Evolutionary conservation across 2,888 invertebrate genomes (phyloP).

Genomic region (Hyles lineata): DNA sequence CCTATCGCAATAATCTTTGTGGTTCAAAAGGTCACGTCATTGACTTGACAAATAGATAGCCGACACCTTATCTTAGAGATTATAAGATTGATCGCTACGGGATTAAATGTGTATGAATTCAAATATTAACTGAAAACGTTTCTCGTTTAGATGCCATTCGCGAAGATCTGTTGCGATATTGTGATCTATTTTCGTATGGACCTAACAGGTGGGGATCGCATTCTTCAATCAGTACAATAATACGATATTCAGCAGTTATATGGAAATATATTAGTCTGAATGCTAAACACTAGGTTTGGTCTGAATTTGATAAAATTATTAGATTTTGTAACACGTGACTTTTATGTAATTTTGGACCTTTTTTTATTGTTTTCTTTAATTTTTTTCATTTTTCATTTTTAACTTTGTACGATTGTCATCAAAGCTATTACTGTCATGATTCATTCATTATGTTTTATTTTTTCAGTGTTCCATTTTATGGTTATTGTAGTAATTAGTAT

Average conservation of each 20-base stretch:
- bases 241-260: constrained; percentile 5
- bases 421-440: too few species aligned
- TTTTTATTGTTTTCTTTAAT: not conserved
- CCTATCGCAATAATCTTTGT: constrained; percentile 22
- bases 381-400: not conserved
- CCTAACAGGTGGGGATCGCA: constrained; percentile 15
- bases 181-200: constrained; percentile 15
- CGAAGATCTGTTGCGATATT: constrained; percentile 21
- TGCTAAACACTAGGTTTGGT: not conserved
- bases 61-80: constrained; percentile 23
- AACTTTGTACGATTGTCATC: too few species aligned
- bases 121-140: constrained; percentile 14
- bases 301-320: not conserved
- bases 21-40: constrained; percentile 23
- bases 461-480: too few species aligned
- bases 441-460: too few species aligned
- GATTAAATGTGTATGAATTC: constrained; percentile 9
- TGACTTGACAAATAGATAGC: constrained; percentile 25
- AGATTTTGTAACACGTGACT: not conserved
- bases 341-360: not conserved
- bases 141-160: constrained; percentile 13
- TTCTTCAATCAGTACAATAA: constrained; percentile 14
- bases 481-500: too few species aligned
- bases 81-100: constrained; percentile 14
- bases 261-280: too few species aligned